phyloP scores from a whole-genome alignment of 2,797 vertebrate genomes.

The Neosalanx taihuensis region DNA sequence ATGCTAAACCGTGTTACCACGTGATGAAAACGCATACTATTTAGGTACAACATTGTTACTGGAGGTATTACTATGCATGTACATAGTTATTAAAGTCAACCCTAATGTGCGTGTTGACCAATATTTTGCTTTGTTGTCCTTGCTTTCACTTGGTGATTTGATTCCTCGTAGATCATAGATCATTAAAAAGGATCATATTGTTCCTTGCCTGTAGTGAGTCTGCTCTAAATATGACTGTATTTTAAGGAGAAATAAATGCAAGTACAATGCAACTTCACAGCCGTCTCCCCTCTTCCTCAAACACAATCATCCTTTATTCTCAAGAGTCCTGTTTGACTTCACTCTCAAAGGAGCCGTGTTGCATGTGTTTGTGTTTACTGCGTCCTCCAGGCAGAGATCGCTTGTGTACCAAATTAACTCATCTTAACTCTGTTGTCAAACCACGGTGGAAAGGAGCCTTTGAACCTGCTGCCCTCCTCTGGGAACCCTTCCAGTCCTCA shows the following conservation, averaged over 20 bases:
- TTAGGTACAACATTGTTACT: not conserved
- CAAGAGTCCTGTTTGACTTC: no score
- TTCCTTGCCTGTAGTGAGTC: conserved; percentile 80
- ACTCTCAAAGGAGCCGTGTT: not conserved
- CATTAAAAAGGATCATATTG: conserved; percentile 57
- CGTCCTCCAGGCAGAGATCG: conserved; percentile 45
- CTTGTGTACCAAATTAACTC: conserved; percentile 52
- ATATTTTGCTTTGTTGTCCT: conserved; percentile 55
- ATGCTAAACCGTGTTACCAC: not conserved
- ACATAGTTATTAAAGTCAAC: not conserved
- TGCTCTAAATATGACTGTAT: conserved; percentile 78
- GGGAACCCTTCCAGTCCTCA: not conserved
- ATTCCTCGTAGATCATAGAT: conserved; percentile 57
- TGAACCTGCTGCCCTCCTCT: conserved; percentile 31
- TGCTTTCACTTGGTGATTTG: conserved; percentile 56
- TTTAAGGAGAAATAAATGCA: conserved; percentile 82
- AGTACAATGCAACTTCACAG: conserved; percentile 81
- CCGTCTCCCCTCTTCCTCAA: not conserved
- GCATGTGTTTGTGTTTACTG: conserved; percentile 22
- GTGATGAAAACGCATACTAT: not conserved
- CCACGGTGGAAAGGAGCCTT: conserved; percentile 47
- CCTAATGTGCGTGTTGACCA: conserved; percentile 2
- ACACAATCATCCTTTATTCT: not conserved
- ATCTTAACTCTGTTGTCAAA: conserved; percentile 47
- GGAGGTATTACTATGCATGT: not conserved